phyloP scores from a whole-genome alignment of 1,140 invertebrate genomes.

The Melipona quadrifasciata region DNA sequence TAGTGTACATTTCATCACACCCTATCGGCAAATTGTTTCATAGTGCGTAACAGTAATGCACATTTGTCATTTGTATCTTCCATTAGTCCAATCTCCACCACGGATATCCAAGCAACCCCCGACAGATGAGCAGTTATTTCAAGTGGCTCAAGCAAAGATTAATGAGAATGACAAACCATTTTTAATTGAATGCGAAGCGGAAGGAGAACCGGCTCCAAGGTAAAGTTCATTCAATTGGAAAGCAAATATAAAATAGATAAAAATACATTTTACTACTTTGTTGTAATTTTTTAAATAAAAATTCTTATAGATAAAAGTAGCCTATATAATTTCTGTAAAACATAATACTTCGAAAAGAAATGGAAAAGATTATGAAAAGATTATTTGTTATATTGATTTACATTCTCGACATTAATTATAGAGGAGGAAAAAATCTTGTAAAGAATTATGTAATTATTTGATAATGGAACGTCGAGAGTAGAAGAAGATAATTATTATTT shows the following conservation, averaged over 20 bases:
- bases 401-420: not conserved
- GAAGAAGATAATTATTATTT: conserved; percentile 35
- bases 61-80: conserved; percentile 46
- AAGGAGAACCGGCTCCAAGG: conserved; percentile 94
- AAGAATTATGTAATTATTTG: not conserved
- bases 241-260: no score
- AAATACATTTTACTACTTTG: not conserved
- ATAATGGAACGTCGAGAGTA: no score
- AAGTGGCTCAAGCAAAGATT: conserved; percentile 88
- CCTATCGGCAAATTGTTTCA: not conserved
- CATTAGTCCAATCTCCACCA: conserved; percentile 91
- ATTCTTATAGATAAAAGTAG: not conserved
- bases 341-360: not conserved
- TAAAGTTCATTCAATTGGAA: conserved; percentile 75
- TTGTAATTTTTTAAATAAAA: not conserved
- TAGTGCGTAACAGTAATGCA: conserved; percentile 22
- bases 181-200: conserved; percentile 96
- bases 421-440: no score
- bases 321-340: not conserved
- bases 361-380: not conserved
- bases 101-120: conserved; percentile 95
- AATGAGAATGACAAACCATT: conserved; percentile 96
- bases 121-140: conserved; percentile 94
- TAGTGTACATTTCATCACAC: not conserved
- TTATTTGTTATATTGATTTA: not conserved